These are phyloP conservation scores for Ibidorhyncha struthersii DNA, from an alignment of 2,113 vertebrate species.

Conservation along the genomic window DNA sequence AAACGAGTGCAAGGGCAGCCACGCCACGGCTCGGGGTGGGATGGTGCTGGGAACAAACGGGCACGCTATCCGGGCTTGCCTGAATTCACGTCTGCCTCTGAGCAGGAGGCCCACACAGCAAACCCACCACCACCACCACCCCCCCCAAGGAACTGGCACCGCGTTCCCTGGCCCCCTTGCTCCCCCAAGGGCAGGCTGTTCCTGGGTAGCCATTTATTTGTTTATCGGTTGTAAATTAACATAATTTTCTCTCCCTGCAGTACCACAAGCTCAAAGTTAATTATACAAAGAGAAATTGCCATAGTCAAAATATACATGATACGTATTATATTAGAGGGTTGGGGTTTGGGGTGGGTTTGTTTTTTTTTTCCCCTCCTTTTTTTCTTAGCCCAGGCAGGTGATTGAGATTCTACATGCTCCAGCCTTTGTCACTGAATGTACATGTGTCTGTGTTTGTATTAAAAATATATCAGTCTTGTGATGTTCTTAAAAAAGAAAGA, in stretches of 20 bases:
- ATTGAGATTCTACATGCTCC: constrained; percentile 72
- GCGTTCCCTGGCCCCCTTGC: not conserved
- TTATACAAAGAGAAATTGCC: constrained; percentile 75
- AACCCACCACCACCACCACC: not conserved
- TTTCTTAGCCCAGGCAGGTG: constrained; percentile 82
- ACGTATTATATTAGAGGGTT: constrained; percentile 63
- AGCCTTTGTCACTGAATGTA: constrained; percentile 47
- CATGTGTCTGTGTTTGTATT: constrained; percentile 46
- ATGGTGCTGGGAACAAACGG: not conserved
- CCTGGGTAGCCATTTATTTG: not conserved
- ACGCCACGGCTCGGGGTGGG: not conserved
- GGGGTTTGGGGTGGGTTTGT: not conserved
- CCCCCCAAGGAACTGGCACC: not conserved
- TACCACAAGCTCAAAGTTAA: constrained; percentile 27
- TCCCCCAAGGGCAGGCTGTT: not conserved
- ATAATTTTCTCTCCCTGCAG: constrained; percentile 7
- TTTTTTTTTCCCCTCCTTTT: constrained; percentile 53
- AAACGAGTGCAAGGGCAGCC: not conserved
- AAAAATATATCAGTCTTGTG: constrained; percentile 72
- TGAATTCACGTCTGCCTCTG: not conserved
- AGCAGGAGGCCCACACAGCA: not conserved
- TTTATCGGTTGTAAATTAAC: not conserved
- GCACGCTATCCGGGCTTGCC: not conserved
- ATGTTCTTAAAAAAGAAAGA: constrained; percentile 77
- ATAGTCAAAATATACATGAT: constrained; percentile 82